A percentile compares a stretch with the other conserved stretches of the same genome.
These are phyloP conservation scores for Amphimallon solstitiale DNA, from an alignment of 2,888 invertebrate genomes.

Conservation along the genomic window DNA sequence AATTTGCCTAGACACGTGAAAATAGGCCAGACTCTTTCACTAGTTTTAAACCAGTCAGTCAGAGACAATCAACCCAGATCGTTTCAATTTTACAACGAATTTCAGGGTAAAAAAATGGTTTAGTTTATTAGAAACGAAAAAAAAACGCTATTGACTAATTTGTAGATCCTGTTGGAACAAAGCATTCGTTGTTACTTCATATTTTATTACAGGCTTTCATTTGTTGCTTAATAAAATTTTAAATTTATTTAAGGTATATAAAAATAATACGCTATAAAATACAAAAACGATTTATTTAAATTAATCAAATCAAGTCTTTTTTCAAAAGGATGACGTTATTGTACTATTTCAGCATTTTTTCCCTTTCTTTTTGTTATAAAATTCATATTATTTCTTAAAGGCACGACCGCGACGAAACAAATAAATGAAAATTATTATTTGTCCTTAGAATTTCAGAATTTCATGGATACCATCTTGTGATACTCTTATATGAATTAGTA, in stretches of 20 bases:
- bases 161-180: no score
- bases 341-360: slow-evolving; percentile 34
- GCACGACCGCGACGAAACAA: slow-evolving; percentile 28
- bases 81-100: no score
- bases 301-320: slow-evolving; percentile 41
- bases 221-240: neutral
- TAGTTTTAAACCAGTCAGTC: no score
- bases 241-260: neutral
- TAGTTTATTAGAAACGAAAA: no score
- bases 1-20: no score
- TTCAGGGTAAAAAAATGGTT: no score
- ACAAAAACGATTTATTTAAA: slow-evolving; percentile 41
- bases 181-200: no score
- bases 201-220: no score
- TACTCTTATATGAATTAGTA: neutral
- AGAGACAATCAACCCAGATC: no score
- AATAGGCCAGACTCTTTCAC: no score
- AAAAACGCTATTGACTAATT: no score
- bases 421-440: slow-evolving; percentile 9
- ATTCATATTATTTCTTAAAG: slow-evolving; percentile 23
- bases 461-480: neutral
- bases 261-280: slow-evolving; percentile 34
- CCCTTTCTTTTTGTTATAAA: slow-evolving; percentile 9
- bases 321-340: slow-evolving; percentile 31
- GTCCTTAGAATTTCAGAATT: neutral